Evolutionary conservation across 2,888 invertebrate genomes (phyloP).

Genomic region (Pachycephus smyrnensis): DNA sequence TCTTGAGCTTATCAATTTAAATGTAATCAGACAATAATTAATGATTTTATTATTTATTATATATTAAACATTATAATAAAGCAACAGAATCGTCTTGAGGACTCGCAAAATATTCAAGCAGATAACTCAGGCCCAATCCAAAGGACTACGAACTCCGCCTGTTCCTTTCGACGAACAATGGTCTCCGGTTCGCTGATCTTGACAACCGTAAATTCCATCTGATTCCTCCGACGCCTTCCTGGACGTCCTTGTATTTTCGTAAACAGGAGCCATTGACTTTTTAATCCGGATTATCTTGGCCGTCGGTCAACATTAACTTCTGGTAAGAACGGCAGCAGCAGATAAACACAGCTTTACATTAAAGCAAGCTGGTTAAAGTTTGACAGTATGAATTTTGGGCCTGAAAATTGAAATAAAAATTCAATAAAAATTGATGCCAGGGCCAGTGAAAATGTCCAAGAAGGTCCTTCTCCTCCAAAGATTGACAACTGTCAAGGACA

Average conservation of each 20-base stretch:
- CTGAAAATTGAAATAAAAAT: not conserved
- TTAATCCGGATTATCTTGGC: conserved; percentile 50
- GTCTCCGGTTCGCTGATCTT: not conserved
- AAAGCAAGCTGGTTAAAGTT: not conserved
- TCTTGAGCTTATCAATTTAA: not conserved
- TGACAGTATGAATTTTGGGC: not conserved
- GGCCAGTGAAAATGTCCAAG: not conserved
- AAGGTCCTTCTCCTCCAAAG: not conserved
- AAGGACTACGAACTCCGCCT: not conserved
- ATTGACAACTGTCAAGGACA: conserved; percentile 46
- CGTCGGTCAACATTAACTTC: not conserved
- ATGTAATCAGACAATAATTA: not conserved
- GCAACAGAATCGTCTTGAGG: not conserved
- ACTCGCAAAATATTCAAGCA: not conserved
- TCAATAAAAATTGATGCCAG: not conserved
- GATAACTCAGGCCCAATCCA: not conserved
- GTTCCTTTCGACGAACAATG: not conserved
- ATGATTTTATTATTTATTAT: not conserved
- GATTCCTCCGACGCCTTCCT: not conserved
- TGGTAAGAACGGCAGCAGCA: not conserved
- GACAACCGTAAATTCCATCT: conserved; percentile 1
- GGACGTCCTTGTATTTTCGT: conserved; percentile 9
- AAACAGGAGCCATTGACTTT: conserved; percentile 47
- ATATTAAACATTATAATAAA: not conserved
- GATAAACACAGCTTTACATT: not conserved